A percentile compares a stretch with the other conserved stretches of the same genome.
Conservation (phyloP, 2,797 vertebrate genomes). For the Acanthurus leucopareius region DNA sequence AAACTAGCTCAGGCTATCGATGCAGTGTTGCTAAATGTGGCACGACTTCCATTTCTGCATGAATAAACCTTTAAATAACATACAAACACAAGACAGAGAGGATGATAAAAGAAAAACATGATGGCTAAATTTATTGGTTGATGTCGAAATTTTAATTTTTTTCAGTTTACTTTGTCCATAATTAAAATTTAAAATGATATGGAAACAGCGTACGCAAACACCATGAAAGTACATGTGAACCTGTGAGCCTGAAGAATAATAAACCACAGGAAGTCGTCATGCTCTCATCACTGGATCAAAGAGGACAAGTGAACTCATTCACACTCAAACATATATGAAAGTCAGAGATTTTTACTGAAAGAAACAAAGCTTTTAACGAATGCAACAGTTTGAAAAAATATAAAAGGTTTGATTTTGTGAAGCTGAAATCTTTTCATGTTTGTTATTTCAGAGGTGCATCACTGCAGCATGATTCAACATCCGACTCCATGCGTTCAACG, state of each 20-base stretch:
- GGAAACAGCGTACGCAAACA: neutral
- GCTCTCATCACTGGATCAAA: neutral
- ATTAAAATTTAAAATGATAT: too few relatives aligned
- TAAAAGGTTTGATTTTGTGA: neutral
- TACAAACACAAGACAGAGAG: too few relatives aligned
- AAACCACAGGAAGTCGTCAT: neutral
- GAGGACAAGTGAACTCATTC: neutral
- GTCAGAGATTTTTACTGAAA: neutral
- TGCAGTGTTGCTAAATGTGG: too few relatives aligned
- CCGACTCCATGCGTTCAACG: slow-evolving; percentile 1
- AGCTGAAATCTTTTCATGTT: slow-evolving; percentile 21
- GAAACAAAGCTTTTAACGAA: slow-evolving; percentile 23
- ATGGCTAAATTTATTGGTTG: too few relatives aligned
- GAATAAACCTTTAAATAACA: too few relatives aligned
- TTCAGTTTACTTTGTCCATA: too few relatives aligned
- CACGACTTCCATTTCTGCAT: too few relatives aligned
- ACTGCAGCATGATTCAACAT: neutral
- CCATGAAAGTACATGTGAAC: slow-evolving; percentile 1
- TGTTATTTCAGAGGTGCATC: slow-evolving; percentile 14
- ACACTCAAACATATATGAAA: neutral
- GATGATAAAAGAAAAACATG: too few relatives aligned
- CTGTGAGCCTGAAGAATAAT: slow-evolving; percentile 12
- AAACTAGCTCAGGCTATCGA: too few relatives aligned
- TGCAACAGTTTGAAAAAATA: neutral
- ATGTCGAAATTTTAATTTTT: too few relatives aligned